Evolutionary conservation across 1,140 invertebrate genomes (phyloP).

Genomic region (Araneus ventricosus): DNA sequence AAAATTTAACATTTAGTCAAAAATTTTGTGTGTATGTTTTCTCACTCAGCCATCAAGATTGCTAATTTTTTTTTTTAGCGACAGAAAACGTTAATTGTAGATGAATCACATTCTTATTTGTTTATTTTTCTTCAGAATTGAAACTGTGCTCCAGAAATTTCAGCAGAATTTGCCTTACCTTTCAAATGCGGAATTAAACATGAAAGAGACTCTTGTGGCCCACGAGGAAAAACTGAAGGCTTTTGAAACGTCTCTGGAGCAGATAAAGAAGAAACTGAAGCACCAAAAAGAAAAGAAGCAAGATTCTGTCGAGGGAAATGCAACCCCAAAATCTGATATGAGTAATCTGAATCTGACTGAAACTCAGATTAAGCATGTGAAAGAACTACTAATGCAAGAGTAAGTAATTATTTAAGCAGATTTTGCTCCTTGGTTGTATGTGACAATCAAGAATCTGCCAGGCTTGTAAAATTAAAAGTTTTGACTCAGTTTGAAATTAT

Average conservation of each 20-base stretch:
- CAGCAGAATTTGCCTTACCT: conserved; percentile 82
- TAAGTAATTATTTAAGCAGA: conserved; percentile 76
- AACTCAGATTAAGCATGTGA: conserved; percentile 78
- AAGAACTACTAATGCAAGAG: conserved; percentile 78
- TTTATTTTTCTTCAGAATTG: conserved; percentile 81
- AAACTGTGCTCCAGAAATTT: conserved; percentile 82
- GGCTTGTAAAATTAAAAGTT: no score
- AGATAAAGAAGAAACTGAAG: conserved; percentile 78
- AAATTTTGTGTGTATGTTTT: no score
- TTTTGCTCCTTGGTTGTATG: no score
- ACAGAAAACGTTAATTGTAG: no score
- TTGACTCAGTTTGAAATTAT: no score
- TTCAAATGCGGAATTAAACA: conserved; percentile 82
- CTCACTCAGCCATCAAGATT: no score
- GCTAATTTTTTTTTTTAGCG: no score
- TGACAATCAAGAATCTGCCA: no score
- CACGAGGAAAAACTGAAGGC: conserved; percentile 81
- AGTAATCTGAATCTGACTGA: conserved; percentile 75
- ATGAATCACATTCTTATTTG: not conserved
- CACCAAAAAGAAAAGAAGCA: conserved; percentile 78
- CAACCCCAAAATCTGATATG: not conserved
- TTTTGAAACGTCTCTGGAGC: conserved; percentile 79
- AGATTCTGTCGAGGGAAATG: conserved; percentile 54
- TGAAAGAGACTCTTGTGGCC: conserved; percentile 81
- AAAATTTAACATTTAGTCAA: no score